Evolutionary conservation across 2,888 invertebrate genomes (phyloP).

Genomic region (Lithophane ornitopus): DNA sequence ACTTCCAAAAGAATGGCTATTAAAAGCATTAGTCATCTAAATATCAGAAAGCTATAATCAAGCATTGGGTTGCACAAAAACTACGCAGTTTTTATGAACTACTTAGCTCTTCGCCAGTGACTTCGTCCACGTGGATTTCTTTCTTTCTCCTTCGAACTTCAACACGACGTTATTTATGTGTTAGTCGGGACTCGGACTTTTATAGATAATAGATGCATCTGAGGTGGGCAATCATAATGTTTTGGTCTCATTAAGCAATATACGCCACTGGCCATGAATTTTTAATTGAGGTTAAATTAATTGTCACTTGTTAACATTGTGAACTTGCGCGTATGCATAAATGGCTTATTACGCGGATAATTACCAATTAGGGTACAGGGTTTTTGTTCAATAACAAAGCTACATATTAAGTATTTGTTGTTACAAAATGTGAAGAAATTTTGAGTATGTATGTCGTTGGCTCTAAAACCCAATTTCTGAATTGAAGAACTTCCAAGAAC

Average conservation of each 20-base stretch:
- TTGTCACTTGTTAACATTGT: slow-evolving; percentile 81
- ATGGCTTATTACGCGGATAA: slow-evolving; percentile 58
- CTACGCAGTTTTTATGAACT: slow-evolving; percentile 15
- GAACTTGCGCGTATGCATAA: slow-evolving; percentile 71
- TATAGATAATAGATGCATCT: no score
- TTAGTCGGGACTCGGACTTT: no score
- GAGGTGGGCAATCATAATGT: slow-evolving; percentile 52
- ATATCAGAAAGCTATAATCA: slow-evolving; percentile 1
- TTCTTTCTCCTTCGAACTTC: not conserved
- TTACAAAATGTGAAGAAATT: not conserved
- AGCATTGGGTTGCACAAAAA: slow-evolving; percentile 10
- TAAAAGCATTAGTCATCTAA: slow-evolving; percentile 15
- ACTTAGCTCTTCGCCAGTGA: not conserved
- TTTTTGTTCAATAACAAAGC: slow-evolving; percentile 29
- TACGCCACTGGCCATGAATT: slow-evolving; percentile 74
- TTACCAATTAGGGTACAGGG: slow-evolving; percentile 53
- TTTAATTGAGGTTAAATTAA: slow-evolving; percentile 88
- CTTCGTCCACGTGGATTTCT: not conserved
- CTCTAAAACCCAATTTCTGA: not conserved
- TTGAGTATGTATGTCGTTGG: not conserved
- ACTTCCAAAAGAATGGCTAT: not conserved
- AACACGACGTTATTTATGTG: no score
- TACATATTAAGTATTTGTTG: not conserved
- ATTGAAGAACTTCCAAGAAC: no score
- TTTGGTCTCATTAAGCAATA: slow-evolving; percentile 67